A percentile compares a stretch with the other conserved stretches of the same genome.
Evolutionary conservation across 2,113 vertebrate genomes (phyloP).

Genomic region (Herpailurus yagouaroundi): DNA sequence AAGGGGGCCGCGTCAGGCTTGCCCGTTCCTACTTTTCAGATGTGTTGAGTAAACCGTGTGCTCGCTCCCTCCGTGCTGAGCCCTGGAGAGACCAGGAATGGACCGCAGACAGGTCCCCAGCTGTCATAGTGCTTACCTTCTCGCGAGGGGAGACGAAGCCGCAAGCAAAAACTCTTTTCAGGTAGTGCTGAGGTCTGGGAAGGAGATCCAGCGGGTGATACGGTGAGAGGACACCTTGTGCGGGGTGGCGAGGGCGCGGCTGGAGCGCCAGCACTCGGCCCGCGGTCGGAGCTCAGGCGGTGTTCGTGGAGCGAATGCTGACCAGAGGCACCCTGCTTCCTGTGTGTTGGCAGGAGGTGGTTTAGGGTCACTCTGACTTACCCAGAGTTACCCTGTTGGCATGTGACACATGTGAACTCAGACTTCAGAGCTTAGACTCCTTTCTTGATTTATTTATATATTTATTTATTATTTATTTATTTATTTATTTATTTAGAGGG

Average conservation of each 20-base stretch:
- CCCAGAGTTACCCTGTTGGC: not conserved
- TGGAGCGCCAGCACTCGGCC: not conserved
- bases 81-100: not conserved
- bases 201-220: not conserved
- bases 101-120: not conserved
- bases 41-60: not conserved
- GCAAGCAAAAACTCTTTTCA: not conserved
- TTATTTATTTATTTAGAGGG: too few species aligned
- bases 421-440: not conserved
- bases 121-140: not conserved
- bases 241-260: rapidly evolving
- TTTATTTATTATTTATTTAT: too few species aligned
- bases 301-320: not conserved
- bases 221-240: rapidly evolving
- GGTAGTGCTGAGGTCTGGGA: not conserved
- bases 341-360: not conserved
- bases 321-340: not conserved
- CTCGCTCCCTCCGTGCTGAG: not conserved
- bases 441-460: too few species aligned
- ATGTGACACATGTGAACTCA: not conserved
- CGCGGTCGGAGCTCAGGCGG: not conserved
- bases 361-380: not conserved
- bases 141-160: not conserved
- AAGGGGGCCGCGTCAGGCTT: not conserved
- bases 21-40: not conserved